Conservation (phyloP, 1,140 invertebrate genomes). For the Drosophila nannoptera region DNA sequence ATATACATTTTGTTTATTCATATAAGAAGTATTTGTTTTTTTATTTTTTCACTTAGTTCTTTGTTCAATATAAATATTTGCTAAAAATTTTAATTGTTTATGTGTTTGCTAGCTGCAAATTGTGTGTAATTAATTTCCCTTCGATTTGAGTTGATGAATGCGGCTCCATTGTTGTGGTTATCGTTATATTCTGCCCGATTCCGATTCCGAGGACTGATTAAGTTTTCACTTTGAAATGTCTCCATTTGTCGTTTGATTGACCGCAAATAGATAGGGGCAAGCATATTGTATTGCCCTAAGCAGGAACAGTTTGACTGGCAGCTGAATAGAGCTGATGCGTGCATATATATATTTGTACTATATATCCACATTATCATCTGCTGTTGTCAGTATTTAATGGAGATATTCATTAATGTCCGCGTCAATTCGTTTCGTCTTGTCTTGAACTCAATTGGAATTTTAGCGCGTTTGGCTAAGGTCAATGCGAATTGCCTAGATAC, state of each 20-base stretch:
- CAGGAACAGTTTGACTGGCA: constrained; percentile 57
- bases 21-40: neutral
- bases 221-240: constrained; percentile 53
- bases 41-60: neutral
- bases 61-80: neutral
- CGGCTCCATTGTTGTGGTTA: constrained; percentile 58
- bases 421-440: constrained; percentile 57
- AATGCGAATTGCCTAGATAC: constrained; percentile 61
- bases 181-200: constrained; percentile 17
- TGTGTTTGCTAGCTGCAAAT: constrained; percentile 1
- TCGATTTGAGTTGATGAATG: constrained; percentile 21
- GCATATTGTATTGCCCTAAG: constrained; percentile 17
- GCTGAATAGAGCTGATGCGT: neutral
- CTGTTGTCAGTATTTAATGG: constrained; percentile 49
- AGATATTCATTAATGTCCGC: constrained; percentile 73
- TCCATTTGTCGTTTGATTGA: constrained; percentile 20
- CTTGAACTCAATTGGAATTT: constrained; percentile 59
- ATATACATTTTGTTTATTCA: neutral
- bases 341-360: constrained; percentile 1
- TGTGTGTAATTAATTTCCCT: constrained; percentile 6
- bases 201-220: constrained; percentile 40
- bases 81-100: neutral
- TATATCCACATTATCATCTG: constrained; percentile 16
- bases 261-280: constrained; percentile 17
- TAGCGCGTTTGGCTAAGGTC: constrained; percentile 54